These are phyloP conservation scores for Lophius americanus DNA, from an alignment of 2,797 vertebrate species.

Conservation along the genomic window DNA sequence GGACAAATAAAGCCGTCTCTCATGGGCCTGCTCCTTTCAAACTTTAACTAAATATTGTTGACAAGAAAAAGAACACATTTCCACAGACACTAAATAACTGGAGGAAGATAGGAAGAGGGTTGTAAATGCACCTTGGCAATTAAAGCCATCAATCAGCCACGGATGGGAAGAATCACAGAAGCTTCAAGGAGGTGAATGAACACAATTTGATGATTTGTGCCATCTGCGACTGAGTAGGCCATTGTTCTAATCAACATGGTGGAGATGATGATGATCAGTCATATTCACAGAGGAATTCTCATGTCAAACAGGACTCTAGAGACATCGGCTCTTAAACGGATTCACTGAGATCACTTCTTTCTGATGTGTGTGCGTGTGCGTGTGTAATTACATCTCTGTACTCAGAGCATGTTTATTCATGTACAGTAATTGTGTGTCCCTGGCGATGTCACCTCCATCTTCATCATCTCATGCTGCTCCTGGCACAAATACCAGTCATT, in stretches of 20 bases:
- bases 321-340: slow-evolving; percentile 25
- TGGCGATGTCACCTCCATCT: slow-evolving; percentile 54
- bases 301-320: slow-evolving; percentile 44
- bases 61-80: slow-evolving; percentile 70
- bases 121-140: slow-evolving; percentile 53
- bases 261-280: slow-evolving; percentile 64
- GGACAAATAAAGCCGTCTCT: slow-evolving; percentile 73
- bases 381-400: slow-evolving; percentile 10
- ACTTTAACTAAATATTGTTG: slow-evolving; percentile 76
- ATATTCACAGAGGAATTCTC: slow-evolving; percentile 71
- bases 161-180: slow-evolving; percentile 62
- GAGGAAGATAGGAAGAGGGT: slow-evolving; percentile 48
- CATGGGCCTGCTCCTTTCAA: slow-evolving; percentile 53
- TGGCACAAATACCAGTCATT: slow-evolving; percentile 62
- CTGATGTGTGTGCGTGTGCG: slow-evolving; percentile 11
- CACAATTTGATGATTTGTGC: slow-evolving; percentile 71
- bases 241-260: slow-evolving; percentile 72
- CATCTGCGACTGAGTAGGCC: slow-evolving; percentile 63
- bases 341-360: slow-evolving; percentile 26
- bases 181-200: slow-evolving; percentile 63
- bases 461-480: slow-evolving; percentile 49
- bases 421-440: slow-evolving; percentile 22
- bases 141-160: slow-evolving; percentile 66
- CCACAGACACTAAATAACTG: slow-evolving; percentile 61
- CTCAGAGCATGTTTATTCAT: slow-evolving; percentile 16